A percentile compares a stretch with the other conserved stretches of the same genome.
These are phyloP conservation scores for Brachionus plicatilis DNA, from an alignment of 1,140 invertebrate species.

Conservation along the genomic window DNA sequence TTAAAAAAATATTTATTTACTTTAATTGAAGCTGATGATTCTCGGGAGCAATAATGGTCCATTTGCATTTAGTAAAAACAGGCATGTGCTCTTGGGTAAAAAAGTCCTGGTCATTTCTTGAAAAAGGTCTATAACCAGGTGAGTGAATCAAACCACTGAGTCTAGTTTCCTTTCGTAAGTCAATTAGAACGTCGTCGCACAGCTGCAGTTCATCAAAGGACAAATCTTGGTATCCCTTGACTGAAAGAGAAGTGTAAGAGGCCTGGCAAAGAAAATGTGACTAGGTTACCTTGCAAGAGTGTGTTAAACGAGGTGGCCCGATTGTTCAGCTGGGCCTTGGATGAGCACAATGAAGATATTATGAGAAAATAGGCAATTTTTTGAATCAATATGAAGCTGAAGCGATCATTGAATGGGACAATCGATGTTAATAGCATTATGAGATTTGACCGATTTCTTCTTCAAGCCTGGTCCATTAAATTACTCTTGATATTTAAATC, in stretches of 20 bases:
- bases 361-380: not conserved
- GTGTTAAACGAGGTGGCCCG: not conserved
- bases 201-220: not conserved
- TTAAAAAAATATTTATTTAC: not conserved
- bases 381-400: not conserved
- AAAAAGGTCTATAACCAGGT: not conserved
- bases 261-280: not conserved
- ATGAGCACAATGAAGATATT: not conserved
- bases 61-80: not conserved
- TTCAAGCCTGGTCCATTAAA: not conserved
- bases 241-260: not conserved
- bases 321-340: not conserved
- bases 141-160: not conserved
- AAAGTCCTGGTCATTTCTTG: not conserved
- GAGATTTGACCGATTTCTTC: not conserved
- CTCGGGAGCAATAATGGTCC: not conserved
- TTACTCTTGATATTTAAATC: not conserved
- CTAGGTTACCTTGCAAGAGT: not conserved
- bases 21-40: not conserved
- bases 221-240: not conserved
- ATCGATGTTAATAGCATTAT: not conserved
- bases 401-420: not conserved
- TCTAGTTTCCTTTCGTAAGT: not conserved
- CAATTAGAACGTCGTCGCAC: not conserved
- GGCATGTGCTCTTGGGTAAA: not conserved